Evolutionary conservation across 2,888 invertebrate species (phyloP).

Genomic region (Dione juno): DNA sequence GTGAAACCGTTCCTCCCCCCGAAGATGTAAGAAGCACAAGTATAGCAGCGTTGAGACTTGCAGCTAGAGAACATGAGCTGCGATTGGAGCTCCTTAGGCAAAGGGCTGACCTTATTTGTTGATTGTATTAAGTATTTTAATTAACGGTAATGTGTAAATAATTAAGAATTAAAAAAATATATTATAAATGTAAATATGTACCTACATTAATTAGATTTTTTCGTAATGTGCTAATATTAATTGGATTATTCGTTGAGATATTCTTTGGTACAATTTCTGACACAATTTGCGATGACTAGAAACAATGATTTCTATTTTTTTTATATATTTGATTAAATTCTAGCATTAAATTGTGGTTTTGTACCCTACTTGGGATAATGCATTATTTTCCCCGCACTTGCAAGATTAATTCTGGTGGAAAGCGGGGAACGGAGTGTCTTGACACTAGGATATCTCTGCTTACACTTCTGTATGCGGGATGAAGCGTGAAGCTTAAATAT

Average conservation of each 20-base stretch:
- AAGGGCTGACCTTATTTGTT: conserved; percentile 82
- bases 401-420: no score
- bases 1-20: conserved; percentile 75
- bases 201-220: not conserved
- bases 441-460: no score
- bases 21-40: conserved; percentile 92
- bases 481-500: no score
- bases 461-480: no score
- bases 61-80: conserved; percentile 94
- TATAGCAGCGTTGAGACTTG: conserved; percentile 92
- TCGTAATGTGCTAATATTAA: not conserved
- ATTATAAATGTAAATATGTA: conserved; percentile 9
- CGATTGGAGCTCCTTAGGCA: conserved; percentile 90
- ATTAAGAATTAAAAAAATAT: not conserved
- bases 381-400: no score
- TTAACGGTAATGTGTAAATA: not conserved
- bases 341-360: no score
- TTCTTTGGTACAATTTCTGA: not conserved
- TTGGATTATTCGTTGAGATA: not conserved
- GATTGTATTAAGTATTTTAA: conserved; percentile 40
- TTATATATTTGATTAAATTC: no score
- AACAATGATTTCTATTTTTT: no score
- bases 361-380: no score
- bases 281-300: no score
- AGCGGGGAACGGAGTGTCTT: no score